Evolutionary conservation across 2,797 vertebrate genomes (phyloP), one percentile per base, ranked within the genome.

Genomic region (Hephaestus fuliginosus): DNA sequence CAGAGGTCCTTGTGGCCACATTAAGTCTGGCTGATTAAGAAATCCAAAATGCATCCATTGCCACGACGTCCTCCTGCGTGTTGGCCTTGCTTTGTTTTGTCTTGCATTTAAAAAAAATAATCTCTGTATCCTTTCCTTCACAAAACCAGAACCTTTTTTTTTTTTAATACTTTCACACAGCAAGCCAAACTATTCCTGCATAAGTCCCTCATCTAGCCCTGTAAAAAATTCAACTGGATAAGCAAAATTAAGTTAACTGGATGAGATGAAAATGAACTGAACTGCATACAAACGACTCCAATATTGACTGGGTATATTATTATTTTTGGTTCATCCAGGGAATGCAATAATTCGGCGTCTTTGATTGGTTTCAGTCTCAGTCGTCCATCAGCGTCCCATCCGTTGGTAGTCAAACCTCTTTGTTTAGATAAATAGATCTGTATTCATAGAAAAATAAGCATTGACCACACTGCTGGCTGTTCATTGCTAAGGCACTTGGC

Each of bases 351-450:
- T 75, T 86, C 82, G 65, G 85, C 76, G 76, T 80, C 86, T 89
- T 87, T 87, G 87, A 93, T 92, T 90, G 92, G 86, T 83, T 88
- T 89, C 81, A 75, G 86, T 91, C 83, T 88, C 81, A 63, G 86
- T 90, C 67, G 81, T 93, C 89, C 88, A 82, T 88, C 89, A 78
- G 87, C 74, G 65, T 89, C 89, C 89, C 74, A 69, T 93, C 90
- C 86, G 78, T 86, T 92, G 80, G 89, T 92, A 92, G 92, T 93
- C 94, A 95, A 95, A 95, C 94, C 90, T 93, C 90, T 93, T 89
- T 95, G 92, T 95, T 95, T 96, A 95, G 94, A 96, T 96, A 96
- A 96, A 96, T 96, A 96, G 95, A 96, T 95, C 91, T 96, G 95
- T 96, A 93, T 95, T 94, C 89, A 92, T 96, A 96, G 89, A 96